A percentile compares a stretch with the other conserved stretches of the same genome.
Conservation (phyloP, 2,797 vertebrate species). For the Amazona ochrocephala region DNA sequence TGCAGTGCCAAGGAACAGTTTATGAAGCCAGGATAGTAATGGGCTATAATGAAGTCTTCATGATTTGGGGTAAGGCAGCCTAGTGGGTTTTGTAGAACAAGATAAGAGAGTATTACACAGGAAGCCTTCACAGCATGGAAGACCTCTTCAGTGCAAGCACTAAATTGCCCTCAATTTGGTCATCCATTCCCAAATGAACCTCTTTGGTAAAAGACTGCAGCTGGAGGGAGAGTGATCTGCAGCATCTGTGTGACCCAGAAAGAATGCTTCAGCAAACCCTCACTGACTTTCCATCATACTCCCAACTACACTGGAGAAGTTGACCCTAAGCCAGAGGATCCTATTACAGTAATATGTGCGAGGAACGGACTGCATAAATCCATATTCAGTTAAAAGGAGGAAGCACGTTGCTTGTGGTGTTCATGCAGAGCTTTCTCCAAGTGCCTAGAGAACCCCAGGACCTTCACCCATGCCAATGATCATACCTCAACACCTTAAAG, state of each 20-base stretch:
- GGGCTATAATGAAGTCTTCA: not conserved
- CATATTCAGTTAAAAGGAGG: not conserved
- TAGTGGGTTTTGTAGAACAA: not conserved
- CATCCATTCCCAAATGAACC: not conserved
- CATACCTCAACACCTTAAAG: not conserved
- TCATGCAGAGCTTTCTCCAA: not conserved
- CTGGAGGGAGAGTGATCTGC: not conserved
- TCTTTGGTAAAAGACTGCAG: not conserved
- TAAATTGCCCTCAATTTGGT: not conserved
- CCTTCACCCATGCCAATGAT: not conserved
- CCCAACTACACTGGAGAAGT: not conserved
- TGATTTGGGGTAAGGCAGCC: not conserved
- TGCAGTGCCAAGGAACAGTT: not conserved
- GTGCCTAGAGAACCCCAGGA: not conserved
- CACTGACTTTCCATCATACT: not conserved
- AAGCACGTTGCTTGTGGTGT: accelerated
- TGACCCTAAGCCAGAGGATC: not conserved
- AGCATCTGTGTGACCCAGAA: not conserved
- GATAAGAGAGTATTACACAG: not conserved
- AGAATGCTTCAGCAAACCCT: not conserved
- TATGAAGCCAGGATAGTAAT: not conserved
- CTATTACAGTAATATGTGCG: accelerated
- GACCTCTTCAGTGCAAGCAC: not conserved
- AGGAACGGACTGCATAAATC: not conserved
- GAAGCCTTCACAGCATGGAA: not conserved